Evolutionary conservation across 2,888 invertebrate species (phyloP), one percentile per base, ranked within the genome.

Genomic region (Anthophora plumipes): DNA sequence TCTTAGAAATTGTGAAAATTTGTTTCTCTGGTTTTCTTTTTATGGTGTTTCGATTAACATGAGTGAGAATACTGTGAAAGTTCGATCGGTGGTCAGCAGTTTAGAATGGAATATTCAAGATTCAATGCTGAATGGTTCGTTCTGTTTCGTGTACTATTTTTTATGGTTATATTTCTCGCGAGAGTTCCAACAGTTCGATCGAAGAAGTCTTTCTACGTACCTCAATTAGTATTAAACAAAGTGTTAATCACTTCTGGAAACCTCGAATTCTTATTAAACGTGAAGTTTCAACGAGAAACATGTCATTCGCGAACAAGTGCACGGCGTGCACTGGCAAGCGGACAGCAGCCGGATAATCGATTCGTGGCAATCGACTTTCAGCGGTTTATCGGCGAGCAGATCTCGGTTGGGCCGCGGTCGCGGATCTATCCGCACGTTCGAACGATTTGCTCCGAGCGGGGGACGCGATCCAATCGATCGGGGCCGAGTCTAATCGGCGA

Each of bases 351-450:
- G 75, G 72, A 73, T 83, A 87, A 87, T 85, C 86, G 87, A 82
- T 72, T 84, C 82, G 80, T 79, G 70, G 82, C 85, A 77, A 87
- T 84, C 79, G 87, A 85, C 84, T 87, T 87, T 87, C 84, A 84
- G 78, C 81, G n/a, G 79, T 85, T 87, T 87, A 87, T 87, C 83
- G 80, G 48, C 39, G 64, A 52, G 73, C 20, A 66, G 76, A 87
- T 87, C 85, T 81, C 70, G 63, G 77, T 67, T 25, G 67, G 50
- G 63, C 54, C 69, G 54, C 71, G 74, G 54, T 71, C 69, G 76
- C 80, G 78, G 79, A 78, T 77, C 74, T 84, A 73, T 83, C 77
- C 75, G 80, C 64, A 67, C 60, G 68, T 70, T 71, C 75, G 77
- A 85, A 76, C 85, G 86, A 85, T 85, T 74, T 81, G 76, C 80